Evolutionary conservation across 2,797 vertebrate species (phyloP).

Genomic region (Sebastes diploproa): DNA sequence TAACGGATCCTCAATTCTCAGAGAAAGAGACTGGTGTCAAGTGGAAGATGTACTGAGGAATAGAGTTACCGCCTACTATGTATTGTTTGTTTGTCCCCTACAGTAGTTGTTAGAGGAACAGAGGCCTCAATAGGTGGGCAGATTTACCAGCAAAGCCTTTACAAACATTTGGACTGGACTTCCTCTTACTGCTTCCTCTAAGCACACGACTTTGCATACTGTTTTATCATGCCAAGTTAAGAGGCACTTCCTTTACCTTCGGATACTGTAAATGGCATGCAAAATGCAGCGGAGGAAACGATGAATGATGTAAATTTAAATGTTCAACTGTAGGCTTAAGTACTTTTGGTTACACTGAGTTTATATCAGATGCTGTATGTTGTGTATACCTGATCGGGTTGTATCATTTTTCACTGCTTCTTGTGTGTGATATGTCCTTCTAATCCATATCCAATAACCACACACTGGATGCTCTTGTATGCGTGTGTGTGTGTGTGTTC

Average conservation of each 20-base stretch:
- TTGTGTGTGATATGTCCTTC: not conserved
- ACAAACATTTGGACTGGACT: constrained; percentile 43
- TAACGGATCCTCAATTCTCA: constrained; percentile 32
- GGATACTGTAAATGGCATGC: constrained; percentile 22
- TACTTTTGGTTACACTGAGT: not conserved
- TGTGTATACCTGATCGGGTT: not conserved
- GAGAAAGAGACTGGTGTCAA: constrained; percentile 41
- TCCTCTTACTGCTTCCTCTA: constrained; percentile 68
- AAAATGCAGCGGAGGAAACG: constrained; percentile 15
- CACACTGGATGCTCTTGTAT: not conserved
- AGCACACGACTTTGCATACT: constrained; percentile 42
- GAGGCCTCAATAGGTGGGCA: not conserved
- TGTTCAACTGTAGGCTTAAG: not conserved
- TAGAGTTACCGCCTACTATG: constrained; percentile 38
- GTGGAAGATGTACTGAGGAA: constrained; percentile 33
- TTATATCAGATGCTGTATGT: not conserved
- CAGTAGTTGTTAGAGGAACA: not conserved
- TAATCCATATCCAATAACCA: not conserved
- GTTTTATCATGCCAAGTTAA: constrained; percentile 28
- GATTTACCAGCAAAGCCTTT: constrained; percentile 20
- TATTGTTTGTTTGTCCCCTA: constrained; percentile 42
- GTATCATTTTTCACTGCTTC: not conserved
- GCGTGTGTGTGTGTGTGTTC: not conserved
- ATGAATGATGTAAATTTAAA: constrained; percentile 10
- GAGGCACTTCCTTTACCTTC: constrained; percentile 41